Percentiles rank a stretch among this genome's conserved stretches.
Evolutionary conservation across 2,113 vertebrate species (phyloP).

Genomic region (Chaetura pelagica): DNA sequence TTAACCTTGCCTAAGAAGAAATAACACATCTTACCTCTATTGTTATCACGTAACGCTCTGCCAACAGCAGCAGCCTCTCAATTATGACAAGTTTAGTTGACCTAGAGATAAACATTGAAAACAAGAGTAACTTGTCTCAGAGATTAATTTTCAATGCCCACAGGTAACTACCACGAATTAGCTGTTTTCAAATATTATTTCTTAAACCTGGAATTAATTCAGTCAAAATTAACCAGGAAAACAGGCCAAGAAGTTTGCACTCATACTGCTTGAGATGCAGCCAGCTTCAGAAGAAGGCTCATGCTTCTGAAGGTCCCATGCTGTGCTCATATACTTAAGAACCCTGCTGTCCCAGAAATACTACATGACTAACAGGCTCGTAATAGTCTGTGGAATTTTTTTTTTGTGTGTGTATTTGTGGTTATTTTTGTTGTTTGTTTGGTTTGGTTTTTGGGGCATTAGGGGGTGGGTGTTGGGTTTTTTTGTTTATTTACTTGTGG

Average conservation of each 20-base stretch:
- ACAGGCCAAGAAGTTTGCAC: not conserved
- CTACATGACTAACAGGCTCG: not conserved
- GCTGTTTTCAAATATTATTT: not conserved
- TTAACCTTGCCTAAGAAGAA: not conserved
- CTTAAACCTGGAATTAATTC: not conserved
- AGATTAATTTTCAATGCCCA: not conserved
- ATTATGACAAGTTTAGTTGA: constrained; percentile 99
- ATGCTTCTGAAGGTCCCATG: not conserved
- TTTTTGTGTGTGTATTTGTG: not conserved
- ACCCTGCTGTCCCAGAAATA: not conserved
- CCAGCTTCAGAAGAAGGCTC: not conserved
- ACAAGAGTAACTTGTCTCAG: constrained; percentile 3
- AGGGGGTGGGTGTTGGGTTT: too few relatives aligned
- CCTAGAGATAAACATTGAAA: constrained; percentile 73
- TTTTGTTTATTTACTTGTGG: not conserved
- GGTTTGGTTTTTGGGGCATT: not conserved
- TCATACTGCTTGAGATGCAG: not conserved
- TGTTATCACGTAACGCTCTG: constrained; percentile 97
- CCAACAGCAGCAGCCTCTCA: constrained; percentile 93
- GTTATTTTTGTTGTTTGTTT: not conserved
- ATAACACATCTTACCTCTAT: constrained; percentile 86
- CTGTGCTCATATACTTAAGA: not conserved
- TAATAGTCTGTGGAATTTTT: not conserved
- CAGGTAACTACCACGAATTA: not conserved
- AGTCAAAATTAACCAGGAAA: not conserved